Percentiles rank a stretch among this genome's conserved stretches.
Conservation (phyloP, 30 jellyfish, hydroid and myxozoan genomes). For the Hydractinia symbiolongicarpus region DNA sequence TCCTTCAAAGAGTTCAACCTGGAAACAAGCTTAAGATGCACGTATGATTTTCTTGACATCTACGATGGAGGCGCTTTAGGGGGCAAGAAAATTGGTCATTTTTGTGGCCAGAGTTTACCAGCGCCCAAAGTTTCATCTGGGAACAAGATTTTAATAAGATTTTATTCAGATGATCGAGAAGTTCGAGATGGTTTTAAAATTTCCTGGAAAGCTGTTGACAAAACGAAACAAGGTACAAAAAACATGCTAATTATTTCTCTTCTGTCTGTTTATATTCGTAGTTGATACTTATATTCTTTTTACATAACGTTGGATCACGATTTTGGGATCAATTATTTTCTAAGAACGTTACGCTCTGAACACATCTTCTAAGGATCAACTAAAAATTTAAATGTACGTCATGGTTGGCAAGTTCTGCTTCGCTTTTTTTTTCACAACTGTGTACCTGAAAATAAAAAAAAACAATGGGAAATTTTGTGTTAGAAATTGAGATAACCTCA, state of each 20-base stretch:
- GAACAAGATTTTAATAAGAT: neutral
- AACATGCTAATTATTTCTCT: no score
- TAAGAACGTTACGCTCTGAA: no score
- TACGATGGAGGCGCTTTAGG: conserved; percentile 35
- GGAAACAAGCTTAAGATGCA: conserved; percentile 26
- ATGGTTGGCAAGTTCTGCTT: neutral
- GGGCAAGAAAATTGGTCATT: neutral
- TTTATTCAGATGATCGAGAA: conserved; percentile 33
- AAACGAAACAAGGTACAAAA: neutral
- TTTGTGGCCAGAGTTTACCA: conserved; percentile 27
- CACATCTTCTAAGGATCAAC: neutral
- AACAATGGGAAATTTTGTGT: neutral
- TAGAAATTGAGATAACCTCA: neutral
- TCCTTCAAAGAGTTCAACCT: conserved; percentile 40
- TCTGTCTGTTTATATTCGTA: no score
- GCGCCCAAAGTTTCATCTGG: conserved; percentile 12
- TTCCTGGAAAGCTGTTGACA: conserved; percentile 30
- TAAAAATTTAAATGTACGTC: neutral
- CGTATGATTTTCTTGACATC: conserved; percentile 32
- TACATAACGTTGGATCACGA: no score
- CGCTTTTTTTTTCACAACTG: neutral
- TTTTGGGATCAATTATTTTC: no score
- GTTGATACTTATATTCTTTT: no score
- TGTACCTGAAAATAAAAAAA: neutral
- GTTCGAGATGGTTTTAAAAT: conserved; percentile 29